These are phyloP conservation scores for Strigamia transsilvanica DNA, from an alignment of 2,888 invertebrate species.

Conservation along the genomic window DNA sequence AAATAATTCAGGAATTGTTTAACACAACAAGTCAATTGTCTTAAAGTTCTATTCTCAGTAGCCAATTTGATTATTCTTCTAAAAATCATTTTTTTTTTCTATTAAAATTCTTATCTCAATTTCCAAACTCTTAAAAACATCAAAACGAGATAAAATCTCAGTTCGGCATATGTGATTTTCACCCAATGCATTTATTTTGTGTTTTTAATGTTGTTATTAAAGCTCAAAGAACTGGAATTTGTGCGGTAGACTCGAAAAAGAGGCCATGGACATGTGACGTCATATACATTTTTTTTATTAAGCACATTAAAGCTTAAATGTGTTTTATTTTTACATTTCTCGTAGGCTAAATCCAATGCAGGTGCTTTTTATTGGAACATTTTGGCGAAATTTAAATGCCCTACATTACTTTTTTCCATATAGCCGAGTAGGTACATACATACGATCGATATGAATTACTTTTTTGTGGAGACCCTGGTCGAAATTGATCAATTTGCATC, in stretches of 20 bases:
- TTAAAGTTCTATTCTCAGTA: not conserved
- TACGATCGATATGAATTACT: too few species aligned
- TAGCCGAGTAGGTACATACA: too few species aligned
- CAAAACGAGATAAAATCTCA: too few species aligned
- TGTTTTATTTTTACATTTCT: not conserved
- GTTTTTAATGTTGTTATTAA: not conserved
- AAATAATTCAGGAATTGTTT: not conserved
- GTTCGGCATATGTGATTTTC: not conserved
- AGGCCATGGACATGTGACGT: constrained; percentile 31
- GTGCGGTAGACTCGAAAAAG: constrained; percentile 11
- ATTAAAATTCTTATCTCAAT: too few species aligned
- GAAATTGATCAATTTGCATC: too few species aligned
- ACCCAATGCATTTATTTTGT: not conserved
- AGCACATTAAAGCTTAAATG: not conserved
- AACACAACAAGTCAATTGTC: too few species aligned
- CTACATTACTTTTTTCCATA: too few species aligned
- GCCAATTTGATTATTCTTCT: not conserved
- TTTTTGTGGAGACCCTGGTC: too few species aligned
- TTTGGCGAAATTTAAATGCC: not conserved
- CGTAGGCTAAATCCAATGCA: not conserved
- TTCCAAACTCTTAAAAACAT: too few species aligned
- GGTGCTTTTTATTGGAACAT: not conserved
- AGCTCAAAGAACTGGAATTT: constrained; percentile 31
- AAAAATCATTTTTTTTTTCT: too few species aligned
- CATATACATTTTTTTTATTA: constrained; percentile 3